Evolutionary conservation across 2,888 invertebrate genomes (phyloP).

Genomic region (Masnerella sp.): DNA sequence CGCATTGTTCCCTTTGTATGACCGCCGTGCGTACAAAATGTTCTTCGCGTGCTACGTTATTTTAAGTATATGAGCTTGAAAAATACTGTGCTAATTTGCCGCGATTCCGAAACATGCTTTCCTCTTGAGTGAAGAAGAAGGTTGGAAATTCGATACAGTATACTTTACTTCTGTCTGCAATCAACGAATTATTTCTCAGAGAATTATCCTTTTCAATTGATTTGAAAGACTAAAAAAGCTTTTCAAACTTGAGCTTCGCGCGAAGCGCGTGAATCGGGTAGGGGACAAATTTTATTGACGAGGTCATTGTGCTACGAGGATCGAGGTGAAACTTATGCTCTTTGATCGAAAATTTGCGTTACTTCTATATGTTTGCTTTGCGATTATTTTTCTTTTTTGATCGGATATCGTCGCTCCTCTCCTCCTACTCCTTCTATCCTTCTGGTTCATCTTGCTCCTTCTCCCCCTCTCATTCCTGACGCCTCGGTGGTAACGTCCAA

Average conservation of each 20-base stretch:
- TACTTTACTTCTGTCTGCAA: conserved; percentile 10
- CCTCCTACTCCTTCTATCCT: neutral
- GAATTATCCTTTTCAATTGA: conserved; percentile 15
- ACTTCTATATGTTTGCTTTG: conserved; percentile 38
- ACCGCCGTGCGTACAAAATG: conserved; percentile 48
- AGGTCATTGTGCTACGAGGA: conserved; percentile 69
- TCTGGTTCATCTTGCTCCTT: conserved; percentile 29
- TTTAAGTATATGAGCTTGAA: conserved; percentile 62
- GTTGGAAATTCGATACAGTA: conserved; percentile 14
- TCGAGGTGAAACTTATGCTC: conserved; percentile 68
- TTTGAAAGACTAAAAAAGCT: conserved; percentile 50
- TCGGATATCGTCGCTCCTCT: conserved; percentile 44
- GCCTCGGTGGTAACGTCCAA: conserved; percentile 76
- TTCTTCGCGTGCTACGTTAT: conserved; percentile 48
- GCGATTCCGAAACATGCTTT: conserved; percentile 39
- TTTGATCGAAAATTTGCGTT: conserved; percentile 66
- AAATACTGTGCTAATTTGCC: conserved; percentile 60
- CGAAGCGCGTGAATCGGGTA: conserved; percentile 27
- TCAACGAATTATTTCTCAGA: conserved; percentile 36
- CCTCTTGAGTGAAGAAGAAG: conserved; percentile 11
- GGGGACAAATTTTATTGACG: conserved; percentile 30
- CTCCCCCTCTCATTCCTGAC: conserved; percentile 66
- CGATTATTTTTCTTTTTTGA: conserved; percentile 34
- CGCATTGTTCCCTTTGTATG: conserved; percentile 5
- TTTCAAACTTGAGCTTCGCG: conserved; percentile 60